Base-by-base conservation (phyloP, 1,140 invertebrate genomes). In the Hycleus phaleratus region DNA sequence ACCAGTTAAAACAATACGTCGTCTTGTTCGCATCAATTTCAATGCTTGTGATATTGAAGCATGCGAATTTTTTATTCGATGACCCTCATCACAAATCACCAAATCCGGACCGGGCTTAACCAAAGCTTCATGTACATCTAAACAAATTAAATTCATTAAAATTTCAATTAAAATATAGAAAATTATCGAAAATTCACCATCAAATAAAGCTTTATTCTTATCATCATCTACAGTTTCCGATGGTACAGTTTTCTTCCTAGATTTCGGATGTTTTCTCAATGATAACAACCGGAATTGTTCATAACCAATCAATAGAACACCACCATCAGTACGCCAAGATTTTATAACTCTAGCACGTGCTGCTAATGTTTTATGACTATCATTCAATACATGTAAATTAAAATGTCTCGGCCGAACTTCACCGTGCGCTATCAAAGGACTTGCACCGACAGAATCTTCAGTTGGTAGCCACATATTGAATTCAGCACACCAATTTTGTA, bases 401-500 rank as follows among this genome's bases (percentile, higher is more conserved):
- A 97, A 98, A 56, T 88, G 85, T 46, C 96, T 76, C 2, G 85
- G 78, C 38, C 88, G 76, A 9, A 88, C 82, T 63, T 83, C 80
- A 3, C 81, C 82, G 44, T 81, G 77, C 2, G 76, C 75, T n/a
- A 75, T 67, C 24, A 84, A 63, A 0, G 81, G 77, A 63, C 75
- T 78, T 38, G 60, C 63, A 4, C 69, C 56, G 0, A 72, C 71
- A 46, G 82, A 80, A 47, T 83, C 75, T 26, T 79, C 78, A 24
- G 79, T 74, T 3, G 93, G 92, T 46, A 93, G 72, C 95, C 95
- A 99, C 84, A 93, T 92, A 70, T 98, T 96, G 70, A 97, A 98
- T 74, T 99, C 97, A 3, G 89, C 85, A 58, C 95, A 75, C 97
- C 97, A 99, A 79, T 99, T 99, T 77, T 99, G 95, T 50, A 99